These are phyloP conservation scores for Pseudopipra pipra DNA, from an alignment of 2,113 vertebrate species.

Conservation along the genomic window DNA sequence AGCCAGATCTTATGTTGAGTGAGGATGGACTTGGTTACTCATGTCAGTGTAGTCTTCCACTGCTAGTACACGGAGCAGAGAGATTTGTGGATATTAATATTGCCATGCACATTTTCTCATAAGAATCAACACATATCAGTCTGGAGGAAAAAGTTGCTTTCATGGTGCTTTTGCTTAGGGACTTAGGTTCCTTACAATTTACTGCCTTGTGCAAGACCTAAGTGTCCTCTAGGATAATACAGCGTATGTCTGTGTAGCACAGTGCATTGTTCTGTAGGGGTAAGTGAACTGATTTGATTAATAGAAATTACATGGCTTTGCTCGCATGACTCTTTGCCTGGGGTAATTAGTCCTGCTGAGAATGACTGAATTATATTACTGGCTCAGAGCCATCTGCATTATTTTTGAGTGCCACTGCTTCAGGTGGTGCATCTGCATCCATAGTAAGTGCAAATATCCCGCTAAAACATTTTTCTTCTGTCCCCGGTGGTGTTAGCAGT, in stretches of 20 bases:
- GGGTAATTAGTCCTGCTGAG: constrained; percentile 42
- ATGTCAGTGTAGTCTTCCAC: neutral
- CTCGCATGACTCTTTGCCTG: neutral
- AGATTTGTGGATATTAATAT: neutral
- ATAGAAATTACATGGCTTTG: neutral
- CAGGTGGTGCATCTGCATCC: constrained; percentile 16
- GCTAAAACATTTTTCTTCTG: neutral
- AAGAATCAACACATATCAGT: neutral
- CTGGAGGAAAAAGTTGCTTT: neutral
- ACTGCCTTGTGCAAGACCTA: neutral
- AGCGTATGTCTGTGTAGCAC: neutral
- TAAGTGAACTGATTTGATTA: constrained; percentile 23
- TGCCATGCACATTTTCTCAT: neutral
- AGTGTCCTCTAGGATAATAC: neutral
- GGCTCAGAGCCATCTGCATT: neutral
- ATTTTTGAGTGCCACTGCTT: neutral
- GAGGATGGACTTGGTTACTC: neutral
- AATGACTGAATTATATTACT: neutral
- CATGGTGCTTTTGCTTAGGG: neutral
- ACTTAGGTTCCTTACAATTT: neutral
- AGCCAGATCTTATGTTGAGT: neutral
- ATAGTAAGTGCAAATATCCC: neutral
- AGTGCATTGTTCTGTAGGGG: neutral
- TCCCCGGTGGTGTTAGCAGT: neutral
- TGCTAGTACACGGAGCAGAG: neutral